These are phyloP conservation scores for Periplaneta americana DNA, from an alignment of 1,140 invertebrate genomes.

Conservation along the genomic window DNA sequence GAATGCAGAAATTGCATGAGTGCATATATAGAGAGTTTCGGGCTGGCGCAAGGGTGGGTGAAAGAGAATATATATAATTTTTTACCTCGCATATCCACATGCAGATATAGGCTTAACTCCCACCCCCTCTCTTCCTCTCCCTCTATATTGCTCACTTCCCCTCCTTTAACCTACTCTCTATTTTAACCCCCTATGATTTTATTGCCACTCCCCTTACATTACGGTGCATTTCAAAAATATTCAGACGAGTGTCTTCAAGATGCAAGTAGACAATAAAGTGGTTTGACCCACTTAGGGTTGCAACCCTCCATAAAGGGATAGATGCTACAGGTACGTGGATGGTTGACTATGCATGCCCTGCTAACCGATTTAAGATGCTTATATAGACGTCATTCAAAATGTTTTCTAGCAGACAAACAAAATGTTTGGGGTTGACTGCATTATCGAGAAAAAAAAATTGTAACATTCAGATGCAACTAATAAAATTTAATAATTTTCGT, in stretches of 20 bases:
- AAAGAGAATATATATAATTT: background rate
- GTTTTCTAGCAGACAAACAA: no score
- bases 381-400: no score
- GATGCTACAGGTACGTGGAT: background rate
- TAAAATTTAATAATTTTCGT: no score
- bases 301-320: background rate
- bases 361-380: no score
- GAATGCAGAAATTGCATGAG: background rate
- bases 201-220: background rate
- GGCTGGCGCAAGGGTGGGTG: background rate
- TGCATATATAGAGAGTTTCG: background rate
- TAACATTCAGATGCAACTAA: no score
- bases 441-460: no score
- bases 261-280: background rate
- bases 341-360: no score
- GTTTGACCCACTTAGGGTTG: background rate
- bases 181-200: background rate
- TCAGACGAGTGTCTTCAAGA: background rate
- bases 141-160: background rate
- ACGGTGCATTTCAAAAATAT: background rate
- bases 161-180: background rate
- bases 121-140: no score
- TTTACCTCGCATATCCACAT: background rate
- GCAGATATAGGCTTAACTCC: background rate
- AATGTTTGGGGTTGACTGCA: no score